Conservation (phyloP, 2,888 invertebrate species). For the Lomographa bimaculata region DNA sequence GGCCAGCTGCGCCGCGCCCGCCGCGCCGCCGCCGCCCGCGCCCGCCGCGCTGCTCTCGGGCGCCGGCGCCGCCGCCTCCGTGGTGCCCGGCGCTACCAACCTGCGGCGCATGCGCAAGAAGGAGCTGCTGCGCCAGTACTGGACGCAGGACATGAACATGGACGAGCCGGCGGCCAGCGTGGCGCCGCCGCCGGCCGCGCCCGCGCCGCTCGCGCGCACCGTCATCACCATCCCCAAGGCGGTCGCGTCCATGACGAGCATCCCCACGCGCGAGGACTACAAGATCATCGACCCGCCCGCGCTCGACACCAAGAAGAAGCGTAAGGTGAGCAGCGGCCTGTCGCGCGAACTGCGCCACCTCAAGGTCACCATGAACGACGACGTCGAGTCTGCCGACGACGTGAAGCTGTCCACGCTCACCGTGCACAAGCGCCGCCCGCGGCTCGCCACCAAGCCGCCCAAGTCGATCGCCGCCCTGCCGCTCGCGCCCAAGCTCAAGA, state of each 20-base stretch:
- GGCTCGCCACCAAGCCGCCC: conserved; percentile 53
- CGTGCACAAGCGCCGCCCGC: conserved; percentile 59
- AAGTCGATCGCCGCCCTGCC: conserved; percentile 57
- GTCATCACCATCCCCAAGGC: conserved; percentile 94
- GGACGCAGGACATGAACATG: conserved; percentile 94
- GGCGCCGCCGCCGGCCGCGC: conserved; percentile 83
- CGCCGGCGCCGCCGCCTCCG: conserved; percentile 66
- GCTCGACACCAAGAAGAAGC: conserved; percentile 86
- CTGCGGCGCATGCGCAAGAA: conserved; percentile 95
- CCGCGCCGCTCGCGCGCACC: conserved; percentile 85
- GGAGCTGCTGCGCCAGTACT: conserved; percentile 90
- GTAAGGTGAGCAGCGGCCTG: conserved; percentile 77
- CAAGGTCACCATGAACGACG: conserved; percentile 83
- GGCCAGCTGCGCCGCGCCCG: conserved; percentile 84
- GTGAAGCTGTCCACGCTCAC: conserved; percentile 54
- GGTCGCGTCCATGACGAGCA: conserved; percentile 93
- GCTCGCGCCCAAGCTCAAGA: conserved; percentile 89
- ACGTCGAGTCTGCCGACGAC: conserved; percentile 73
- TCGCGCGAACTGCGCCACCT: conserved; percentile 86
- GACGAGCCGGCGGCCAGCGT: conserved; percentile 86
- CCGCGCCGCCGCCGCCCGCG: conserved; percentile 73
- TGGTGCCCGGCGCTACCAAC: conserved; percentile 87
- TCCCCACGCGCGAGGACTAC: conserved; percentile 93
- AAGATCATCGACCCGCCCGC: conserved; percentile 86
- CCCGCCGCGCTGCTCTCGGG: conserved; percentile 66